Base-by-base conservation (phyloP, 92 coral and sea anemone species). In the Zoanthus solanderi region DNA sequence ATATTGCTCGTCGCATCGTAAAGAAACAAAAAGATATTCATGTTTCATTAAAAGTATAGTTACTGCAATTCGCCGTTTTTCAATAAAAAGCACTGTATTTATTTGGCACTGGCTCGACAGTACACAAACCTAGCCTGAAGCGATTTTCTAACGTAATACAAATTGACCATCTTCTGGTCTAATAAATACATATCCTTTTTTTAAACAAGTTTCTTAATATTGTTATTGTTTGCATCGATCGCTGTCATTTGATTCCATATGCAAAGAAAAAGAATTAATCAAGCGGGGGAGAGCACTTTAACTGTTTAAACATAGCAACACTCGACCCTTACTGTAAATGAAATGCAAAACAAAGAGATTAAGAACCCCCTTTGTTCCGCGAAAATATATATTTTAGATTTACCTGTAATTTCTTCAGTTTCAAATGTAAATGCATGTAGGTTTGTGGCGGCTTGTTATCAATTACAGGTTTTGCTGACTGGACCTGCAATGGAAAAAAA, bases 321-420 rank as follows among this genome's bases (percentile, higher is more conserved):
- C 85, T 46, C 48, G 9, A 52, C 82, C 13, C 6, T 46, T 54
- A 52, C 18, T 77, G 45, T 77, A 17, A 11, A 7, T 77, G 30
- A 54, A 77, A 77, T 23, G 45, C 37, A 6, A 63, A 81, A 81
- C 85, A 81, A 81, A 66, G 66, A 75, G 46, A 46, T 30, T 63
- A 63, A 6, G 69, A n/a, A 50, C 12, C 54, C 0, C 9, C 54
- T 50, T 75, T 66, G 75, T 81, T 65, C 85, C 60, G 66, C 68
- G 6, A 13, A 76, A 17, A 14, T 7, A 69, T 18, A 29, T 37
- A 34, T 47, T 12, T 44, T 9, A 74, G n/a, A 60, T 88, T 80
- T 90, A 97, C 99, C 99, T 97, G 99, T 45, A 97, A 89, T 85
- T 97, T 97, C 88, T 97, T 97, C 71, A 97, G 88, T 88, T 95